Base-by-base conservation (phyloP, 2,888 invertebrate species). In the Phorcus lineatus region DNA sequence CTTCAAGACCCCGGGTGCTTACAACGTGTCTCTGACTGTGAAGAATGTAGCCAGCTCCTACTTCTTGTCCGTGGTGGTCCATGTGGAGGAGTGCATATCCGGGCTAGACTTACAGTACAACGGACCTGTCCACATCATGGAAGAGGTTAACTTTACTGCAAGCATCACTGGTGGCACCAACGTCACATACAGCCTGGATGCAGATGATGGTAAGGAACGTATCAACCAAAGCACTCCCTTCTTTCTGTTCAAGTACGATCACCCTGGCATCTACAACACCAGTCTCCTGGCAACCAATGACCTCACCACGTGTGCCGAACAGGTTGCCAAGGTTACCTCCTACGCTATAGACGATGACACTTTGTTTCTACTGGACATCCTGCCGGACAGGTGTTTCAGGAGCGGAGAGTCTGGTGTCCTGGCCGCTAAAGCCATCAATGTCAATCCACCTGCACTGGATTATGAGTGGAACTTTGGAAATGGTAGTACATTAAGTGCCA, bases 11-110 rank as follows among this genome's bases (percentile, higher is more conserved):
- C 78, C 67, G 47, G 86, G 87, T 24, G 80, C 62, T 52, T 87
- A 83, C 79, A 77, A 28, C 9, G 67, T 89, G 1, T 36, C 74
- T 52, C 83, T 88, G 0, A 83, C 70, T 13, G 86, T 87, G 0
- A 79, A 81, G 22, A 89, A 89, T 81, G 80, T 78, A 13, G 81
- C 88, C 36, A 88, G 86, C 52, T 70, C 76, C 7, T 54, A 53
- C 9, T 79, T 70, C 19, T 81, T 75, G 0, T 79, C 80, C 9
- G 76, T 82, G n/a, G 28, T 57, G 0, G 83, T 88, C 36, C 70
- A 81, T 17, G 85, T 87, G 16, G 82, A 86, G 31, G 81, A 85
- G 36, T 78, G 80, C n/a, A 81, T 89, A 7, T 80, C 82, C 47
- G 82, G 80, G 7, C 77, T 89, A 2, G 76, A 24, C 13, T 81